A percentile compares a stretch with the other conserved stretches of the same genome.
Conservation (phyloP, 2,113 vertebrate species). For the Plecotus auritus region DNA sequence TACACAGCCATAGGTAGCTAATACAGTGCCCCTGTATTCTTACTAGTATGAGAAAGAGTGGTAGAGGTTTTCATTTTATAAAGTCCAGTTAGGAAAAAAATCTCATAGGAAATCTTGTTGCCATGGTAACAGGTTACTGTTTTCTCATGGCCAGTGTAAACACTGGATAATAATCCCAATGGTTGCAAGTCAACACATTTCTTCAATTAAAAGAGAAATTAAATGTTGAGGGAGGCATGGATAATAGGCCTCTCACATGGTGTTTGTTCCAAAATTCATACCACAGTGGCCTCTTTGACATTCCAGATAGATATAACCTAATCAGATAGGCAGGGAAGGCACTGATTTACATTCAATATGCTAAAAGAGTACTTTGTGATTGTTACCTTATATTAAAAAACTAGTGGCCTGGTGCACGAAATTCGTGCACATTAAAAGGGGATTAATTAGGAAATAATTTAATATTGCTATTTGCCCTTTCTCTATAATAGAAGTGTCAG, state of each 20-base stretch:
- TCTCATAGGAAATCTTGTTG: not conserved
- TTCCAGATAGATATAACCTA: not conserved
- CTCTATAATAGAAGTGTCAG: too few species aligned
- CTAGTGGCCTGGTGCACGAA: too few species aligned
- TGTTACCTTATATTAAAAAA: slow-evolving; percentile 18
- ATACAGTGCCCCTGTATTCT: not conserved
- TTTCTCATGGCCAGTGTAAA: slow-evolving; percentile 34
- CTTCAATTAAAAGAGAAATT: slow-evolving; percentile 16
- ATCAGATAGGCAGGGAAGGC: not conserved
- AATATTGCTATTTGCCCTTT: too few species aligned
- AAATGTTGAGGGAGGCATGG: not conserved
- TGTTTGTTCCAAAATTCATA: not conserved
- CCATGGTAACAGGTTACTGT: not conserved
- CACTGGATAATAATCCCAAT: slow-evolving; percentile 19
- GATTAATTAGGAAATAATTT: too few species aligned
- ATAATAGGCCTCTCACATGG: not conserved
- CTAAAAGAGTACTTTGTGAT: not conserved
- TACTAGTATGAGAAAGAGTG: not conserved
- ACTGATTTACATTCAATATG: not conserved
- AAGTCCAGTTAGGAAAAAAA: not conserved
- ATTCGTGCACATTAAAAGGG: too few species aligned
- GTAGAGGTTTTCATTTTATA: slow-evolving; percentile 22
- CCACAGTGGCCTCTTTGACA: not conserved
- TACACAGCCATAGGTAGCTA: not conserved
- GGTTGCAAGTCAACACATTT: not conserved